These are phyloP conservation scores for Megaceryle torquata DNA, from an alignment of 2,113 vertebrate species.

Conservation along the genomic window DNA sequence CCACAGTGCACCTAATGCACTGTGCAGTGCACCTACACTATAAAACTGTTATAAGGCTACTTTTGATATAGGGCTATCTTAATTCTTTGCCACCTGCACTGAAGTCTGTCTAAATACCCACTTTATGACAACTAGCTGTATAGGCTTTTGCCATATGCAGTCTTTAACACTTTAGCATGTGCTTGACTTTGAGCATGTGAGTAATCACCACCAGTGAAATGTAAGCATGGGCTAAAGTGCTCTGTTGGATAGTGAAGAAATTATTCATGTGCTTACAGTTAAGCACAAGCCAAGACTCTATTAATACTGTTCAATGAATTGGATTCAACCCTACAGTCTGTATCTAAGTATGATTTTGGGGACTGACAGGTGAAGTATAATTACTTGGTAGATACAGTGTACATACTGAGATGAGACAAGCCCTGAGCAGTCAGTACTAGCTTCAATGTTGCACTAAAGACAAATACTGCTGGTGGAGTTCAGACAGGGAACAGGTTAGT, in stretches of 20 bases:
- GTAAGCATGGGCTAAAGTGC: conserved; percentile 52
- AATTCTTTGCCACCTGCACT: conserved; percentile 54
- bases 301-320: not conserved
- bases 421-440: not conserved
- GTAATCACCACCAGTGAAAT: conserved; percentile 55
- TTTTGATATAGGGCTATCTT: conserved; percentile 26
- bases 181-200: conserved; percentile 55
- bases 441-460: not conserved
- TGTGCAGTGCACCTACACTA: conserved; percentile 12
- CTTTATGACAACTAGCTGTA: conserved; percentile 34
- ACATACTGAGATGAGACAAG: not conserved
- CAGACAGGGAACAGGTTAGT: not conserved
- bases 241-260: conserved; percentile 36
- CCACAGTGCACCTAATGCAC: too few species aligned
- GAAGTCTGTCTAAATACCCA: too few species aligned
- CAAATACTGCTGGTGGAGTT: not conserved
- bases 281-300: conserved; percentile 36
- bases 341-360: not conserved
- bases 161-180: conserved; percentile 49
- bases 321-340: not conserved
- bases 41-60: conserved; percentile 6
- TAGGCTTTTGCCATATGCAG: conserved; percentile 38
- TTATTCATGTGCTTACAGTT: conserved; percentile 45
- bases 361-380: not conserved
- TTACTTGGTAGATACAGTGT: not conserved